phyloP scores from a whole-genome alignment of 2,797 vertebrate genomes.

The Synaphobranchus kaupii region DNA sequence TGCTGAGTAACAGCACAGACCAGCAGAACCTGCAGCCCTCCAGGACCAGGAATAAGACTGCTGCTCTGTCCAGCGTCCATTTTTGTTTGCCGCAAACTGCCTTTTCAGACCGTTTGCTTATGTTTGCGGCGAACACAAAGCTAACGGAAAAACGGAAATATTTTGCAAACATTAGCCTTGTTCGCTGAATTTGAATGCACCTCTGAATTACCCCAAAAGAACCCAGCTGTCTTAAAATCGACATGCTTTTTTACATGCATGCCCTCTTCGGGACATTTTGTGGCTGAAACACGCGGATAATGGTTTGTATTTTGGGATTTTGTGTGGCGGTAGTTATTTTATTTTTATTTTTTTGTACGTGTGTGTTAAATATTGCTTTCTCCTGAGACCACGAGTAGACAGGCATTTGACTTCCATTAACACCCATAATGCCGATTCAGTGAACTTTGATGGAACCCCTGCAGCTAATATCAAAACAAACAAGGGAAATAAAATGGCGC shows the following conservation, averaged over 20 bases:
- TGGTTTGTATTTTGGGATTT: neutral
- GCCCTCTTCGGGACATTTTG: neutral
- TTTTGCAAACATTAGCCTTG: too few species aligned
- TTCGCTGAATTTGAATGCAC: too few species aligned
- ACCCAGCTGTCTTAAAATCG: constrained; percentile 1
- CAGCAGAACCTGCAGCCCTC: too few species aligned
- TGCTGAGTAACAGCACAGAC: too few species aligned
- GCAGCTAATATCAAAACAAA: neutral
- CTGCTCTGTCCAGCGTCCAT: too few species aligned
- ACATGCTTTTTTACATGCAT: neutral
- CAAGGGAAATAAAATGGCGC: neutral
- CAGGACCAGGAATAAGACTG: too few species aligned
- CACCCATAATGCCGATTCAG: neutral
- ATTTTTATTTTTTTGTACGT: neutral
- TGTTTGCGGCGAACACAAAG: too few species aligned
- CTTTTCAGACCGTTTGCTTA: too few species aligned
- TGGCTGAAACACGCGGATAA: neutral
- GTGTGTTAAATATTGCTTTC: neutral
- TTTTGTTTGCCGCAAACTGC: too few species aligned
- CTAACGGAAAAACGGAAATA: too few species aligned
- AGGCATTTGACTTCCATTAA: neutral
- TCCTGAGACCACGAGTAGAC: neutral
- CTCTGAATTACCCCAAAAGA: neutral
- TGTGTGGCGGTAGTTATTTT: neutral
- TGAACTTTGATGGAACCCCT: neutral